Conservation (phyloP, 2,113 vertebrate genomes). For the Mus pahari region DNA sequence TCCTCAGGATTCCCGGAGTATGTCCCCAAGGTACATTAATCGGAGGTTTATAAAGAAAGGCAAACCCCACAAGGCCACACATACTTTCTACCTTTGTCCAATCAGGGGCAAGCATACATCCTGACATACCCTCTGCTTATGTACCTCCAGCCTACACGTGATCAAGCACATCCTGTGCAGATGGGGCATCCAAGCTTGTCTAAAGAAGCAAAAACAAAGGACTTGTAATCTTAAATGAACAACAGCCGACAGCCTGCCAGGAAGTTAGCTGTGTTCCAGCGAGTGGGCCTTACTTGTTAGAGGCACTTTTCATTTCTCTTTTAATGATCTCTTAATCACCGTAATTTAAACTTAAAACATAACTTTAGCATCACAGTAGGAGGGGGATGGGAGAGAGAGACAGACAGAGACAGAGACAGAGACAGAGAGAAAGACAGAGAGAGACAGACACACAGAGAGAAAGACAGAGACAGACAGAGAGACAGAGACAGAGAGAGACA, state of each 20-base stretch:
- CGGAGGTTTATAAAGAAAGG: not conserved
- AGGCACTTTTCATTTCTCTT: not conserved
- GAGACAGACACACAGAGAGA: fast-evolving
- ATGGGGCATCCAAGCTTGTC: not conserved
- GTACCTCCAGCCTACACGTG: no score
- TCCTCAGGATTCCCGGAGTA: not conserved
- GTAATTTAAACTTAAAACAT: not conserved
- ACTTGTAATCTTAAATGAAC: not conserved
- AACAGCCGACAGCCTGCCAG: not conserved
- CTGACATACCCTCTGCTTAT: not conserved
- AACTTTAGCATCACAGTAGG: not conserved
- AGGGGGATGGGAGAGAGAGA: not conserved
- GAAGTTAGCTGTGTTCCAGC: not conserved
- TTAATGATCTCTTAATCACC: not conserved
- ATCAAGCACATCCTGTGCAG: not conserved
- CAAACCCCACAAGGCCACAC: not conserved
- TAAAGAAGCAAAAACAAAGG: not conserved
- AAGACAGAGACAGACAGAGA: no score
- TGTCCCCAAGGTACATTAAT: not conserved
- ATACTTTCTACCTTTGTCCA: not conserved
- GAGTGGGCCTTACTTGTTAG: not conserved
- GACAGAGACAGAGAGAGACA: no score
- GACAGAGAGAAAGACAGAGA: not conserved
- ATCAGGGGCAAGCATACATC: not conserved
- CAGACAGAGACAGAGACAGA: not conserved